Evolutionary conservation across 2,113 vertebrate species (phyloP).

Genomic region (Antechinus flavipes): DNA sequence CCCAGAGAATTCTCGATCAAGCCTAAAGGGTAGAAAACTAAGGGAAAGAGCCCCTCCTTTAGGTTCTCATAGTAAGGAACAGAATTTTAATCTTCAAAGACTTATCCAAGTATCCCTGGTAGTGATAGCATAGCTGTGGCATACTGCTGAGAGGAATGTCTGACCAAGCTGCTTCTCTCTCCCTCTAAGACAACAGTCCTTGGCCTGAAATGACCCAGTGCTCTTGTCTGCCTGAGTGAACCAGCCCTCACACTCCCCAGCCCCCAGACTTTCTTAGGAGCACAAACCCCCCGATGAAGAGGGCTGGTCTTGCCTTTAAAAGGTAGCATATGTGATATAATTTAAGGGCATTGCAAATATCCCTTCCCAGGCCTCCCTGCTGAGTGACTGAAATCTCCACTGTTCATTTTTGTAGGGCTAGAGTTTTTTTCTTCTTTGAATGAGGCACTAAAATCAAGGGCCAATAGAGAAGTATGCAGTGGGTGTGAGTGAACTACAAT

Average conservation of each 20-base stretch:
- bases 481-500: not conserved
- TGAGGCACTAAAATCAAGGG: not conserved
- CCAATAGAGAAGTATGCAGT: not conserved
- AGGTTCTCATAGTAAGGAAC: accelerated
- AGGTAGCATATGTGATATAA: not conserved
- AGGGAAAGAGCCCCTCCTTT: not conserved
- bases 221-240: not conserved
- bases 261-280: not conserved
- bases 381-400: not conserved
- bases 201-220: not conserved
- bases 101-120: accelerated
- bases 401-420: not conserved
- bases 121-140: accelerated
- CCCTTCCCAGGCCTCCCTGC: not conserved
- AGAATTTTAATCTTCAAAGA: not conserved
- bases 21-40: not conserved
- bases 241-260: not conserved
- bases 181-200: not conserved
- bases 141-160: accelerated
- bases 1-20: not conserved
- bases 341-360: not conserved
- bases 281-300: not conserved
- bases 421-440: not conserved
- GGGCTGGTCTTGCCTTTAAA: not conserved
- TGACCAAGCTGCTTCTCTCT: not conserved